Percentiles rank a stretch among this genome's conserved stretches.
Conservation (phyloP, 2,113 vertebrate species). For the Glareola pratincola region DNA sequence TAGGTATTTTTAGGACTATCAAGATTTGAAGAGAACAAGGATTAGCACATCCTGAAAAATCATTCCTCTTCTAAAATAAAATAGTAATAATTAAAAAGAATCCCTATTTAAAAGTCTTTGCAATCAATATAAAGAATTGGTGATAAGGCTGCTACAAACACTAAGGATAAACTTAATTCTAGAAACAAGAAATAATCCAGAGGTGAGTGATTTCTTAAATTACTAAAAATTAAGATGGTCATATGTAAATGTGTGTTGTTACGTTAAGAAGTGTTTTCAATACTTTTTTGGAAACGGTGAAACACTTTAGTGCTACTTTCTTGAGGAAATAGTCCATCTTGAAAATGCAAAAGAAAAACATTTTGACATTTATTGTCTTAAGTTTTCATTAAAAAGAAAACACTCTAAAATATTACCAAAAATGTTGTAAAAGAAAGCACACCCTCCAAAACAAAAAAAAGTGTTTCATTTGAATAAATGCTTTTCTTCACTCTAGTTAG, state of each 20-base stretch:
- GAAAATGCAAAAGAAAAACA: not conserved
- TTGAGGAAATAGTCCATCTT: not conserved
- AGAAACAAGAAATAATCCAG: not conserved
- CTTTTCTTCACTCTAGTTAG: not conserved
- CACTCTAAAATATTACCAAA: not conserved
- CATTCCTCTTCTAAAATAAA: not conserved
- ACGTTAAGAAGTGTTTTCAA: not conserved
- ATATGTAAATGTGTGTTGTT: not conserved
- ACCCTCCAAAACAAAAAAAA: not conserved
- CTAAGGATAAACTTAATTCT: not conserved
- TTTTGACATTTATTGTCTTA: not conserved
- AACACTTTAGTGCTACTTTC: not conserved
- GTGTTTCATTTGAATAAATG: not conserved
- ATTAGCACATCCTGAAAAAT: not conserved
- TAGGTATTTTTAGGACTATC: not conserved
- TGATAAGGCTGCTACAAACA: not conserved
- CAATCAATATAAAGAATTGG: not conserved
- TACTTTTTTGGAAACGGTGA: not conserved
- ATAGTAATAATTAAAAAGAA: not conserved
- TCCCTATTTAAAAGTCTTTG: not conserved
- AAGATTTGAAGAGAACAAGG: not conserved
- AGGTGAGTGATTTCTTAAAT: not conserved
- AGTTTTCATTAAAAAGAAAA: not conserved
- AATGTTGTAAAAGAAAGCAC: not conserved
- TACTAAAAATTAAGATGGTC: not conserved